Base-by-base conservation (phyloP, 2,888 invertebrate species). In the Trichogramma evanescens region DNA sequence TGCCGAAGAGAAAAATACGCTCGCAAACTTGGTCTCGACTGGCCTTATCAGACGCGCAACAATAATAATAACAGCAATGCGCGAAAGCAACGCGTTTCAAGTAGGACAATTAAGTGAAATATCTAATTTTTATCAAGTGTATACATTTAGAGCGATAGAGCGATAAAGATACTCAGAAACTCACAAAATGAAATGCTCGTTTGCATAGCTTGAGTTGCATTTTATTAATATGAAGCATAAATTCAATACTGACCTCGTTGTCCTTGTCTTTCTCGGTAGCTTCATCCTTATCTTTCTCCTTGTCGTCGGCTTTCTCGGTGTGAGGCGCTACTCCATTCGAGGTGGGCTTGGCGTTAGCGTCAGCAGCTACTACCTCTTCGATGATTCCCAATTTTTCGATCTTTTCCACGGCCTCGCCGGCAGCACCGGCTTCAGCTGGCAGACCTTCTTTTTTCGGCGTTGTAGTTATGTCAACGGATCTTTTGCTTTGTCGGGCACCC, bases 401-500 rank as follows among this genome's bases (percentile, higher is more conserved):
- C 53, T 64, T 64, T 26, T 62, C 75, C 13, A 72, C 73, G 41
- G 72, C 73, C 65, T 81, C 82, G 65, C 88, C 89, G 71, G 83
- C 45, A 6, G 43, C 60, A 10, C 26, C 53, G 4, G 52, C 61
- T 51, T 64, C 64, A 40, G 59, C 57, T 10, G 62, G 61, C 3
- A 59, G 9, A 39, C 62, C 81, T 64, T 82, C 81, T 72, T 81
- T 81, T 78, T 80, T 81, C 64, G 81, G 84, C 75, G 83, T 87
- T 80, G 90, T 90, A 71, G 87, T 87, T 79, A 91, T 91, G 79
- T 91, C 91, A 79, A 91, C 89, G 74, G 91, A 91, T 81, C 90
- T 87, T 81, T 89, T 91, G 81, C 91, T 91, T 83, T 90, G 90
- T 82, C 87, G 86, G 80, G 87, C 89, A 82, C 91, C 91, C 91